These are phyloP conservation scores for Eucidaris tribuloides DNA, from an alignment of 35 echinoderm and acorn worm species.

Conservation along the genomic window DNA sequence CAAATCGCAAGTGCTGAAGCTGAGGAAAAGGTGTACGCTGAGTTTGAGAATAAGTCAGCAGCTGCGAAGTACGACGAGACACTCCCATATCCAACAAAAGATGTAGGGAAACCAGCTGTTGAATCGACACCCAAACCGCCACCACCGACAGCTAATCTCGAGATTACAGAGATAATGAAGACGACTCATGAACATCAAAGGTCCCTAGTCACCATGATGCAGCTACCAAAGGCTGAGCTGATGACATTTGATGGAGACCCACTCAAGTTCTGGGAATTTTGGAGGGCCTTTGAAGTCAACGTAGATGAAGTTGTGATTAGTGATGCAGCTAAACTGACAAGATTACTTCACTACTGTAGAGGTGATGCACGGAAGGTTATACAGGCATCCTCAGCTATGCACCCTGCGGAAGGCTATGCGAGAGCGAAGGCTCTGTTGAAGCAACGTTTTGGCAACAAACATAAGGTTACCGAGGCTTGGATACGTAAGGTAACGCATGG, in stretches of 20 bases:
- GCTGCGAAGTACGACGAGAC: not conserved
- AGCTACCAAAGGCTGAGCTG: constrained; percentile 43
- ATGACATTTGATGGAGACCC: constrained; percentile 44
- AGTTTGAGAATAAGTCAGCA: constrained; percentile 1
- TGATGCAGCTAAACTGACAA: constrained; percentile 40
- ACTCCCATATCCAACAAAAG: no score
- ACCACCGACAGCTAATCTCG: not conserved
- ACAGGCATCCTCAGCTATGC: constrained; percentile 4
- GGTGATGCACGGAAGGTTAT: constrained; percentile 32
- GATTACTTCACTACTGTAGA: constrained; percentile 40
- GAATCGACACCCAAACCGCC: not conserved
- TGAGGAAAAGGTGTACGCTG: not conserved
- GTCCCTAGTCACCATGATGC: constrained; percentile 23
- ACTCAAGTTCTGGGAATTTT: constrained; percentile 30
- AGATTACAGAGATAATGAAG: not conserved
- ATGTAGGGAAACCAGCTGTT: not conserved
- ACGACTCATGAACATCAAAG: constrained; percentile 21
- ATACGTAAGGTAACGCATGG: constrained; percentile 1
- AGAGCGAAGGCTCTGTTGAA: constrained; percentile 14
- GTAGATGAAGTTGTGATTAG: constrained; percentile 15
- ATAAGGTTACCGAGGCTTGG: constrained; percentile 45
- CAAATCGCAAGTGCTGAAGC: not conserved
- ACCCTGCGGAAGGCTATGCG: constrained; percentile 5
- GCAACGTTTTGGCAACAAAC: constrained; percentile 30
- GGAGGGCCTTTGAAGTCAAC: constrained; percentile 29